Base-by-base conservation (phyloP, 64 coral and sea anemone genomes). In the Acropora yongei region DNA sequence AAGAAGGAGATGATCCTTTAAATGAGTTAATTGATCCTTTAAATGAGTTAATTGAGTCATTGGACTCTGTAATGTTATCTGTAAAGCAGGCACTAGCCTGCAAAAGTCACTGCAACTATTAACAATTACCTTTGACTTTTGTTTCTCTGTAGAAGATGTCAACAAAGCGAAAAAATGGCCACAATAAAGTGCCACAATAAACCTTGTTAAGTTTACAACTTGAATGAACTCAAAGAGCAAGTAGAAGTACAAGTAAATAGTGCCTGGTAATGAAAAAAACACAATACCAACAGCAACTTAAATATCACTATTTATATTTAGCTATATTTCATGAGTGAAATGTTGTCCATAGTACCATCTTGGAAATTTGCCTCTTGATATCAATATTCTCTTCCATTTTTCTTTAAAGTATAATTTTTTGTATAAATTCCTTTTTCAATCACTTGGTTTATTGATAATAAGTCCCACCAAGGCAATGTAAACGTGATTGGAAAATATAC, bases 1-100 rank as follows among this genome's bases (percentile, higher is more conserved):
- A 92, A 57, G 90, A 92, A 84, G 73, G 55, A 77, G 90, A 92
- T 84, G 90, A 92, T 75, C 80, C 90, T 75, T 42, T 92, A 67
- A 84, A 75, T 78, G 74, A 89, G 49, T 44, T 78, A 42, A 89
- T 30, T 30, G 30, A 30, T 30, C 30, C 30, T 30, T 30, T 30
- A 30, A 30, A 30, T 30, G 30, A 30, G 30, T 30, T 30, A 30
- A 30, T 30, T 30, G 30, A 67, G 63, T 67, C 7, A 67, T 13
- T 67, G 63, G 63, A 5, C 63, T 67, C 30, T 67, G 63, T 67
- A 67, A 67, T 67, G 4, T 67, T 67, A 67, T 67, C 63, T 67
- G 63, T 67, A 8, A 67, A 67, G 63, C 4, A 5, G 10, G 16
- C 63, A 67, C 63, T 13, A 67, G 63, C 16, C 16, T 67, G 8